Percentiles rank a stretch among this genome's conserved stretches.
These are phyloP conservation scores for Abscondita cerata DNA, from an alignment of 2,888 invertebrate genomes.

Conservation along the genomic window DNA sequence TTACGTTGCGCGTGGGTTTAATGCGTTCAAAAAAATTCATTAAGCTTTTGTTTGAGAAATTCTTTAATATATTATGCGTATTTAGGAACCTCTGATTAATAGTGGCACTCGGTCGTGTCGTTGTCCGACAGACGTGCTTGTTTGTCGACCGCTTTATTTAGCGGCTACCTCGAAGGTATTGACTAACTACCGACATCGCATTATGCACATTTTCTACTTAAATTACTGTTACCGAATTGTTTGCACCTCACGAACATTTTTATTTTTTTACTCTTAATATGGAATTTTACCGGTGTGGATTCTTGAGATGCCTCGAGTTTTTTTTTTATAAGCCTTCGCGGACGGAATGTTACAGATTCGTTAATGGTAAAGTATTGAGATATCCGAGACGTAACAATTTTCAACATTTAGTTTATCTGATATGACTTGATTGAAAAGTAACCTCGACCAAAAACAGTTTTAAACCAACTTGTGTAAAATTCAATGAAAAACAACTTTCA, in stretches of 20 bases:
- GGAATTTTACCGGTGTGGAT: no score
- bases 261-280: no score
- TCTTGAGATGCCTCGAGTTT: no score
- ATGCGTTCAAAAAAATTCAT: not conserved
- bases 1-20: not conserved
- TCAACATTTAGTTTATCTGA: no score
- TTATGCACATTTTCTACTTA: slow-evolving; percentile 18
- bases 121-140: slow-evolving; percentile 26
- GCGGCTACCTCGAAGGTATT: slow-evolving; percentile 24
- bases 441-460: no score
- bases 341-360: no score
- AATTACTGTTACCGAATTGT: slow-evolving; percentile 13
- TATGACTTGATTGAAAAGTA: no score
- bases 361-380: no score
- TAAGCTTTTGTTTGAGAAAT: not conserved
- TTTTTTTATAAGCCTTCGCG: no score
- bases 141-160: slow-evolving; percentile 27
- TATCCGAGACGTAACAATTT: no score
- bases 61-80: not conserved
- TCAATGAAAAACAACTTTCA: no score
- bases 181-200: slow-evolving; percentile 12
- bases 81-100: slow-evolving; percentile 12
- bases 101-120: slow-evolving; percentile 15
- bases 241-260: slow-evolving; percentile 4
- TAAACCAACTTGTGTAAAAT: no score